A percentile compares a stretch with the other conserved stretches of the same genome.
phyloP scores from a whole-genome alignment of 1,140 invertebrate species.

The Scaptodrosophila lebanonensis region DNA sequence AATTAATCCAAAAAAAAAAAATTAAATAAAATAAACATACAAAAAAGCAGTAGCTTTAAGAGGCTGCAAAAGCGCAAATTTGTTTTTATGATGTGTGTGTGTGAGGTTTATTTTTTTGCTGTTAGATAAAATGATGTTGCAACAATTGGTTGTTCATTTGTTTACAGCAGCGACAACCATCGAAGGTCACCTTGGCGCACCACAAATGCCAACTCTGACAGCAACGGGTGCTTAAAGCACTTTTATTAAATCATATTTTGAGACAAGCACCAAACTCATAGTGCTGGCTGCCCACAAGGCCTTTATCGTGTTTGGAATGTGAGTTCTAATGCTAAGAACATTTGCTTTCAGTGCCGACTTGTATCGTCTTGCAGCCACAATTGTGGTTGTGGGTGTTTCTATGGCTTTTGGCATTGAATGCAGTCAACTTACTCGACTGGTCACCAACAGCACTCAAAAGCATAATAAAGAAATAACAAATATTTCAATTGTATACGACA shows the following conservation, averaged over 20 bases:
- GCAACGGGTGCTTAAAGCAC: slow-evolving; percentile 1
- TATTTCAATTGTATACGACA: too few relatives aligned
- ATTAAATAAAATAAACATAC: slow-evolving; percentile 2
- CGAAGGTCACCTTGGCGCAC: slow-evolving; percentile 12
- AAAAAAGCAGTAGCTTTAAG: slow-evolving; percentile 23
- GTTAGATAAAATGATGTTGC: slow-evolving; percentile 46
- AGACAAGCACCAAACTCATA: slow-evolving; percentile 1
- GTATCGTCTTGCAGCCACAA: slow-evolving; percentile 2
- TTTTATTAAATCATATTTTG: slow-evolving; percentile 29
- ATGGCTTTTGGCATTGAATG: slow-evolving; percentile 20
- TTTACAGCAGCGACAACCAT: too few relatives aligned
- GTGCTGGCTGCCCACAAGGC: slow-evolving; percentile 15
- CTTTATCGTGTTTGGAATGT: slow-evolving; percentile 21
- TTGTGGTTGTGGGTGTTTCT: slow-evolving; percentile 19
- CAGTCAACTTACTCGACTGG: too few relatives aligned
- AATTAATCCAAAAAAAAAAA: too few relatives aligned
- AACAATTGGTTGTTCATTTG: slow-evolving; percentile 40
- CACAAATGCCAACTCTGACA: too few relatives aligned
- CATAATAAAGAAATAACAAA: too few relatives aligned
- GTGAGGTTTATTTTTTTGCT: too few relatives aligned
- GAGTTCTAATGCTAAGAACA: slow-evolving; percentile 20
- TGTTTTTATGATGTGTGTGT: too few relatives aligned
- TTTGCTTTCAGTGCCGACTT: slow-evolving; percentile 23
- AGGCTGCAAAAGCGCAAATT: too few relatives aligned
- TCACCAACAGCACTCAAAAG: slow-evolving; percentile 29